Conservation (phyloP, 2,113 vertebrate genomes). For the Poeciliopsis retropinna region DNA sequence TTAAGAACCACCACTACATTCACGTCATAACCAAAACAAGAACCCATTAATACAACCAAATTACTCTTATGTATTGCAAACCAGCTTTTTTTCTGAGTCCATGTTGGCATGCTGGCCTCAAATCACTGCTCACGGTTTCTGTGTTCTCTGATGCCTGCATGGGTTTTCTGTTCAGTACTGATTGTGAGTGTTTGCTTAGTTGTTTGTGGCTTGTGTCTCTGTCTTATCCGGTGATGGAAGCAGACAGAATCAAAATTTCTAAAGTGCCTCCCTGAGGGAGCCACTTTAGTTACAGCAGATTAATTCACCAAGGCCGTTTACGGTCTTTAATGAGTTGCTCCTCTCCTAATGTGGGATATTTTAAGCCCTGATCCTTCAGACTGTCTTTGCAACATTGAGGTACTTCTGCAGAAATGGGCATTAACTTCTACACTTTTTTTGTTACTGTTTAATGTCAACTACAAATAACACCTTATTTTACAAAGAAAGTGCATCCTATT, state of each 20-base stretch:
- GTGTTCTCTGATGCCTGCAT: background rate
- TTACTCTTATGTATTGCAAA: too few relatives aligned
- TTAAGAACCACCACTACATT: background rate
- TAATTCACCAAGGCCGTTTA: background rate
- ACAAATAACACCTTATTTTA: background rate
- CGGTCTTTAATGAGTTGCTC: background rate
- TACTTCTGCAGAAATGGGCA: background rate
- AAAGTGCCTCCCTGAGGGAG: background rate
- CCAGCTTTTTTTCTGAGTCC: too few relatives aligned
- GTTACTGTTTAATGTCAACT: background rate
- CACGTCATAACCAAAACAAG: background rate
- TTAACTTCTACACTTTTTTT: background rate
- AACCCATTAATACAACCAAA: background rate
- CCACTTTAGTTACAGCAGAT: constrained; percentile 1
- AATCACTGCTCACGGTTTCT: too few relatives aligned
- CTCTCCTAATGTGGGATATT: background rate
- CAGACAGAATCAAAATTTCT: background rate
- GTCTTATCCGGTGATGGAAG: background rate
- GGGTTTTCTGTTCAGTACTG: background rate
- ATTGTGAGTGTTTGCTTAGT: background rate
- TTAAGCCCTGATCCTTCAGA: background rate
- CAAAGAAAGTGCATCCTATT: background rate
- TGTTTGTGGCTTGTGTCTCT: background rate
- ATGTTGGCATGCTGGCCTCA: too few relatives aligned
- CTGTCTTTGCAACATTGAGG: background rate